Evolutionary conservation across 2,113 vertebrate genomes (phyloP), one percentile per base, ranked within the genome.

Genomic region (Mus spicilegus): DNA sequence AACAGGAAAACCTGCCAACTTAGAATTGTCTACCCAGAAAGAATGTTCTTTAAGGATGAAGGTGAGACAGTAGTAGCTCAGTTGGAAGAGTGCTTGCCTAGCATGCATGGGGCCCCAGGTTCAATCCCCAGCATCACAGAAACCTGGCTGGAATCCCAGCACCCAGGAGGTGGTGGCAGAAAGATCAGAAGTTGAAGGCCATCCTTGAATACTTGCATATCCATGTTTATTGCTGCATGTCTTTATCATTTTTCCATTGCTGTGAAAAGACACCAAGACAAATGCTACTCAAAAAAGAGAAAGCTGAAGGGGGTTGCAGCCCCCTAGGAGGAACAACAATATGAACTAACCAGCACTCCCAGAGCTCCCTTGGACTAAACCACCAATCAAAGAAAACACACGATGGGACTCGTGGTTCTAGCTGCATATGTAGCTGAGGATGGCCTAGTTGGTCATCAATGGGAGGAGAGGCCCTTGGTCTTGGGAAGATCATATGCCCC

Each of bases 1-100:
- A 22, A 87, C 86, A 96, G n/a, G 87, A 95, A 92, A 92, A 73
- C 51, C 49, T 78, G 42, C 24, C 85, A 42, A 69, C 16, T 36
- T 91, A 90, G 56, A 87, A n/a, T 87, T 87, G 16, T 92, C 12
- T 87, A 73, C 42, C 24, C 42, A 92, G 56, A 51, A 92, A 91
- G 90, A 69, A 56, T 70, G 42, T 33, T 22, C 19, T 70, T n/a
- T 87, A 87, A 70, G 65, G 22, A 16, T 36, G 65, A 54, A 87
- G 46, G 65, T 69, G 42, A 69, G 30, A 36, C 17, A 36, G 63
- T 36, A 36, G 84, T 33, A 33, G 61, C 46, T 86, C 17, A 22
- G 28, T 36, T 49, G 28, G 17, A 46, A 69, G 63, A 69, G 17
- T 69, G 19, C 28, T 65, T 65, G 26, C 39, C 61, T 67, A 20